Percentiles rank a stretch among this genome's conserved stretches.
These are phyloP conservation scores for Rhyacophila brunnea DNA, from an alignment of 1,140 invertebrate genomes.

Conservation along the genomic window DNA sequence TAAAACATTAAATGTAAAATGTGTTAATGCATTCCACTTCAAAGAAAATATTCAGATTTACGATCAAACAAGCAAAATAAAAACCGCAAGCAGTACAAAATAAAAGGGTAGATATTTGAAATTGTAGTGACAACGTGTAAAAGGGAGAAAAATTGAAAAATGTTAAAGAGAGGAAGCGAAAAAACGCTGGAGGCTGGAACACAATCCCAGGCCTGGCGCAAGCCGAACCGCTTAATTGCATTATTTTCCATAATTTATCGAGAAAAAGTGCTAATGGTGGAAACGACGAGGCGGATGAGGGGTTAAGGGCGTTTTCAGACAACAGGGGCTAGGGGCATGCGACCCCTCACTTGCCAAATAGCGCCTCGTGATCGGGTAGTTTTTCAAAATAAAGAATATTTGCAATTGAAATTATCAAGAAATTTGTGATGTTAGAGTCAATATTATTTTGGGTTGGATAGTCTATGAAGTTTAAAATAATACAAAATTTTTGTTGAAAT, in stretches of 20 bases:
- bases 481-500: too few species aligned
- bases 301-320: background rate
- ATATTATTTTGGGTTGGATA: slow-evolving; percentile 27
- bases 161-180: slow-evolving; percentile 5
- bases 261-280: slow-evolving; percentile 35
- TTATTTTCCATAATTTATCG: slow-evolving; percentile 37
- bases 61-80: background rate
- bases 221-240: slow-evolving; percentile 32
- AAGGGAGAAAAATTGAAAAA: slow-evolving; percentile 17
- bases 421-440: background rate
- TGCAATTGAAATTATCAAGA: background rate
- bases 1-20: background rate
- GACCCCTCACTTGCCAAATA: background rate
- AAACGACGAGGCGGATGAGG: slow-evolving; percentile 6
- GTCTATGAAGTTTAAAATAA: too few species aligned
- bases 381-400: background rate
- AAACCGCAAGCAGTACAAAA: background rate
- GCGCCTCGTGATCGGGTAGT: slow-evolving; percentile 1
- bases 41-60: background rate
- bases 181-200: slow-evolving; percentile 5
- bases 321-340: background rate
- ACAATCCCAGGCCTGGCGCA: slow-evolving; percentile 17
- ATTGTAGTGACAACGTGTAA: slow-evolving; percentile 5
- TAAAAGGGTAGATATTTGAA: slow-evolving; percentile 1
- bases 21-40: background rate